These are phyloP conservation scores for Myotis brandtii DNA, from an alignment of 2,113 vertebrate species.

Conservation along the genomic window DNA sequence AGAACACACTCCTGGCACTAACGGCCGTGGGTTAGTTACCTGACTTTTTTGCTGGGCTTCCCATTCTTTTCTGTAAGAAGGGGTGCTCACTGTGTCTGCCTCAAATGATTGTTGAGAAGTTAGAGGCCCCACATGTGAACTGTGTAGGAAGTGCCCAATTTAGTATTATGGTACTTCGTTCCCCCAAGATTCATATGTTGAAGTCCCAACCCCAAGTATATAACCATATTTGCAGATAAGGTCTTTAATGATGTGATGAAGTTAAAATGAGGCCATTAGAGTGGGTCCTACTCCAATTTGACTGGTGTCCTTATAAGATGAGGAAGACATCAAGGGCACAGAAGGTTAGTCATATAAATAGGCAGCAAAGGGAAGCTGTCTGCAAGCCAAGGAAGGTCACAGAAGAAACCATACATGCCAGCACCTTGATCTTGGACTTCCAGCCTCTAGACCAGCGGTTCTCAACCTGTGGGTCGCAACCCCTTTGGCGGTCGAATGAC, in stretches of 20 bases:
- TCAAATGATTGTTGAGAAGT: background rate
- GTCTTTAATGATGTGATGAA: background rate
- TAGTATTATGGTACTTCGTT: rapidly evolving
- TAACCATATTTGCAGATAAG: background rate
- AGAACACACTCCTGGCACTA: background rate
- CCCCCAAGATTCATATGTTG: background rate
- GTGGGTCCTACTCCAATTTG: no score
- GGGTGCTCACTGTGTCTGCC: background rate
- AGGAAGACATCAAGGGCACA: background rate
- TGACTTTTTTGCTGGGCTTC: background rate
- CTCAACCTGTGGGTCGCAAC: no score
- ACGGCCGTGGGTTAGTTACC: rapidly evolving
- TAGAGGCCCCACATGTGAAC: rapidly evolving
- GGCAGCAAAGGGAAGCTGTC: no score
- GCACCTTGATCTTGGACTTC: background rate
- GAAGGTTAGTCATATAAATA: rapidly evolving
- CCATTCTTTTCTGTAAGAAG: background rate
- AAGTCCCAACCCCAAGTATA: background rate
- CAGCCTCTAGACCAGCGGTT: background rate
- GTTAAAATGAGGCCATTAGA: background rate
- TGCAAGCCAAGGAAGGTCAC: background rate
- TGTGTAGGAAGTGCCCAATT: background rate
- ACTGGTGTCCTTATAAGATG: background rate
- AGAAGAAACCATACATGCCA: rapidly evolving
- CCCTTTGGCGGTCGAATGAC: no score